Evolutionary conservation across 2,113 vertebrate species (phyloP).

Genomic region (Hepsetus odoe): DNA sequence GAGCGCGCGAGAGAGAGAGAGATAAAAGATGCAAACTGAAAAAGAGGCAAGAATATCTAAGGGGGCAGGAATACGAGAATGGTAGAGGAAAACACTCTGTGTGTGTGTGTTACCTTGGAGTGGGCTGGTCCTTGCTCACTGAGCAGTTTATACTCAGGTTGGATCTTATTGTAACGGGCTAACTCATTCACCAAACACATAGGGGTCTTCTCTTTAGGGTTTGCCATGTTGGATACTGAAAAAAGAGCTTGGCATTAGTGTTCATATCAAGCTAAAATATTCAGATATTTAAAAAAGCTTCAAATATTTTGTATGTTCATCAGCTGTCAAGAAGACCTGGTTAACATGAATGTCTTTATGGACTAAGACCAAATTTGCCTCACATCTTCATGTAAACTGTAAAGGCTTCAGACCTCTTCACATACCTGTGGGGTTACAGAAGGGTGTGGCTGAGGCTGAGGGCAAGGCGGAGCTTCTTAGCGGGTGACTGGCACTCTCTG

Average conservation of each 20-base stretch:
- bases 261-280: neutral
- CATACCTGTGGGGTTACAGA: slow-evolving; percentile 88
- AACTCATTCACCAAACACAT: slow-evolving; percentile 99
- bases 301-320: no score
- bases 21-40: neutral
- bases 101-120: slow-evolving; percentile 80
- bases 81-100: neutral
- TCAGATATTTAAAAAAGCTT: no score
- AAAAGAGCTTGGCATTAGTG: slow-evolving; percentile 36
- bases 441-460: slow-evolving; percentile 88
- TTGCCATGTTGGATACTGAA: slow-evolving; percentile 95
- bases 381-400: neutral
- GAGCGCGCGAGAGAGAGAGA: no score
- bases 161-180: slow-evolving; percentile 96
- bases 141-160: slow-evolving; percentile 92
- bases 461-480: slow-evolving; percentile 91
- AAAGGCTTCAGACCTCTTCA: neutral
- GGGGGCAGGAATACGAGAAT: neutral
- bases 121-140: slow-evolving; percentile 93
- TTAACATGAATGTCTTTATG: neutral
- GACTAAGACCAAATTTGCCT: neutral
- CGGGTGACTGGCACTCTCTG: slow-evolving; percentile 94
- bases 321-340: neutral
- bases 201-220: slow-evolving; percentile 98
- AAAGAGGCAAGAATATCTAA: neutral